These are phyloP conservation scores for Sarcophaga rosellei DNA, from an alignment of 2,888 invertebrate genomes.

Conservation along the genomic window DNA sequence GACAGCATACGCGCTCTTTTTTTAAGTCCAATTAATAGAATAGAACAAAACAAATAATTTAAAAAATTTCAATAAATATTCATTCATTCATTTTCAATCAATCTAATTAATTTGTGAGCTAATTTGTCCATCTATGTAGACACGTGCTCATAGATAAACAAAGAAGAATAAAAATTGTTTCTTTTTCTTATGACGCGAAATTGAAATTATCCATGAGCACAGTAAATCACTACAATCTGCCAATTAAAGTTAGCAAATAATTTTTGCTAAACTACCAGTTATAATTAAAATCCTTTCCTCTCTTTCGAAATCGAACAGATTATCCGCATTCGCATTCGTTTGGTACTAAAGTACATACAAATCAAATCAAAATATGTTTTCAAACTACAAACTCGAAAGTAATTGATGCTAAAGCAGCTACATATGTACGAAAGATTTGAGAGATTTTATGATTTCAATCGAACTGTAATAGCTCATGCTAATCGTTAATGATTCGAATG, in stretches of 20 bases:
- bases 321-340: no score
- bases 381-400: no score
- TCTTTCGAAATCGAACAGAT: no score
- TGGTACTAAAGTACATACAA: no score
- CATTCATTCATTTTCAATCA: constrained; percentile 20
- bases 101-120: constrained; percentile 18
- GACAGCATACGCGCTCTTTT: constrained; percentile 15
- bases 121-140: neutral
- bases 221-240: neutral
- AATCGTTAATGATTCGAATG: no score
- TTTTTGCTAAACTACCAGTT: constrained; percentile 49
- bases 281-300: neutral
- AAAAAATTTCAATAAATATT: constrained; percentile 8
- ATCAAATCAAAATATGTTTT: no score
- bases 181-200: no score
- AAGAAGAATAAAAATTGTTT: no score
- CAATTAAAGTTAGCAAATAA: constrained; percentile 52
- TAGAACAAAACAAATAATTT: constrained; percentile 34
- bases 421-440: no score
- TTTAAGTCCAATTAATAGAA: constrained; percentile 35
- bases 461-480: no score
- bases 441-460: no score
- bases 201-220: constrained; percentile 15
- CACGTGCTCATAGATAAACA: neutral
- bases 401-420: no score